Evolutionary conservation across 2,888 invertebrate species (phyloP).

Genomic region (Oconnorella tubifera): DNA sequence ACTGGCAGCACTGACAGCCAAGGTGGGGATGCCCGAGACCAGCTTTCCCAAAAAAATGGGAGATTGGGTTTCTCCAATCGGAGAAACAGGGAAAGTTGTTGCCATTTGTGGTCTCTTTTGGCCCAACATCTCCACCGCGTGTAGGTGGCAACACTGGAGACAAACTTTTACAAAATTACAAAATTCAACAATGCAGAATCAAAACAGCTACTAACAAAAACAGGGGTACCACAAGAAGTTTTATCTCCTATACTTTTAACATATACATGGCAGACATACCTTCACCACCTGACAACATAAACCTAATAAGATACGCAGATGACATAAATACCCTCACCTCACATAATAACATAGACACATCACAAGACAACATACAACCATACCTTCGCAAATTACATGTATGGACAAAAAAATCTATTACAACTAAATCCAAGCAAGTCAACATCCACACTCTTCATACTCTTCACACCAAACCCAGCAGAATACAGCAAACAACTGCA

Average conservation of each 20-base stretch:
- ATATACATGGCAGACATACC: neutral
- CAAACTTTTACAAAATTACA: too few relatives aligned
- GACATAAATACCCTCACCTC: neutral
- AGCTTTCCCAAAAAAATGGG: too few relatives aligned
- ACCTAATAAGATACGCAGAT: neutral
- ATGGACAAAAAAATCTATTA: neutral
- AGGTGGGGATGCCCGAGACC: too few relatives aligned
- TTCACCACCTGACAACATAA: neutral
- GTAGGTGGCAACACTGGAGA: too few relatives aligned
- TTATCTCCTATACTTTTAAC: neutral
- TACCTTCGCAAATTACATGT: neutral
- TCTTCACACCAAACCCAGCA: neutral
- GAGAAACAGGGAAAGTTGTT: too few relatives aligned
- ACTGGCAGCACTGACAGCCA: too few relatives aligned
- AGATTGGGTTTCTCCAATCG: too few relatives aligned
- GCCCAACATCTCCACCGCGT: too few relatives aligned
- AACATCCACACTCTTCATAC: neutral
- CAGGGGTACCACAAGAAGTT: neutral
- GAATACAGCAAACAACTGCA: neutral
- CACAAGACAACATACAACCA: neutral
- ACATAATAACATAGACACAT: neutral
- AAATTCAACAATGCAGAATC: neutral
- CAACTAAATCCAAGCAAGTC: neutral
- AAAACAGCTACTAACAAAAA: neutral
- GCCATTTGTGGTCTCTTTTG: too few relatives aligned